Percentiles rank a stretch among this genome's conserved stretches.
Evolutionary conservation across 2,113 vertebrate species (phyloP).

Genomic region (Numida meleagris): DNA sequence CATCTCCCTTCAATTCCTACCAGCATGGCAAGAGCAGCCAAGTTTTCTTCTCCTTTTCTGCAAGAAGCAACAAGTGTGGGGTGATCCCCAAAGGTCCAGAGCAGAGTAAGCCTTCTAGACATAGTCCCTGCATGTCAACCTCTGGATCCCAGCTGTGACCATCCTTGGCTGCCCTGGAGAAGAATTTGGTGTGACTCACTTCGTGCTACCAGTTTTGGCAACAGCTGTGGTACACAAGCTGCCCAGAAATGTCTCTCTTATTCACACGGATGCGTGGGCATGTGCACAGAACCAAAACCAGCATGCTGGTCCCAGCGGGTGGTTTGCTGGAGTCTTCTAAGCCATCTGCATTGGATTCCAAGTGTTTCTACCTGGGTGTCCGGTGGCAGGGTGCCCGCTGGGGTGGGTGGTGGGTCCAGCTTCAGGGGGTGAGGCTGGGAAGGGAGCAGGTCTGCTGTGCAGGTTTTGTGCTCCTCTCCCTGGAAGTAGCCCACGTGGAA

Average conservation of each 20-base stretch:
- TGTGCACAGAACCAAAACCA: not conserved
- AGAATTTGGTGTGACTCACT: not conserved
- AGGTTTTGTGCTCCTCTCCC: not conserved
- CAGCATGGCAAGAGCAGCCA: not conserved
- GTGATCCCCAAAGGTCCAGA: not conserved
- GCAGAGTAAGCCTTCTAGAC: not conserved
- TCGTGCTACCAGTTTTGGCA: not conserved
- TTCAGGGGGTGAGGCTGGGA: not conserved
- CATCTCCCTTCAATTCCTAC: not conserved
- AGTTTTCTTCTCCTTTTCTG: not conserved
- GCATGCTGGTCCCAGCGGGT: too few relatives aligned
- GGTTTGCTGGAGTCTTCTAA: not conserved
- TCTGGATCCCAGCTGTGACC: not conserved
- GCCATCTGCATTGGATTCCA: fast-evolving
- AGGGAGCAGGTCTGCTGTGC: not conserved
- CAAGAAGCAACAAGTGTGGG: too few relatives aligned
- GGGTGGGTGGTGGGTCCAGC: not conserved
- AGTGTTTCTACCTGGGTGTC: not conserved
- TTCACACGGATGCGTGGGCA: fast-evolving
- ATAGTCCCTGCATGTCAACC: not conserved
- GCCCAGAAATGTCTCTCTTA: not conserved
- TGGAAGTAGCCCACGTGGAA: not conserved
- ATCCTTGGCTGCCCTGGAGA: not conserved
- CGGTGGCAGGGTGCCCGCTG: not conserved
- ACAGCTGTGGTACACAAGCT: too few relatives aligned